These are phyloP conservation scores for Melikaiella ostensackeni DNA, from an alignment of 2,888 invertebrate species.

Conservation along the genomic window DNA sequence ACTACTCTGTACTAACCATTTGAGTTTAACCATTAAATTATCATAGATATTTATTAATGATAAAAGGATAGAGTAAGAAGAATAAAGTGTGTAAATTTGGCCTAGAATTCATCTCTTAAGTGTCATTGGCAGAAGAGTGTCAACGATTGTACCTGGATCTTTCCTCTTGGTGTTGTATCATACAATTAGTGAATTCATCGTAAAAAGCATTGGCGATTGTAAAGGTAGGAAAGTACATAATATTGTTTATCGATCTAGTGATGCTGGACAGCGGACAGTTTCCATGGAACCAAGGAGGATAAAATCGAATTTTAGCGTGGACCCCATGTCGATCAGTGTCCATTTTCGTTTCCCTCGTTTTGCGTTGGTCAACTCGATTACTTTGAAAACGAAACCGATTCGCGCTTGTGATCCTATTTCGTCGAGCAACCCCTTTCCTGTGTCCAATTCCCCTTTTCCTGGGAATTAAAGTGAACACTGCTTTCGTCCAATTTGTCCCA, in stretches of 20 bases:
- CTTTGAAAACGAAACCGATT: constrained; percentile 24
- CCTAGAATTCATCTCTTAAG: background rate
- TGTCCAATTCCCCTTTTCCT: background rate
- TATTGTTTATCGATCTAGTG: background rate
- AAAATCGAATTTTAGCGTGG: constrained; percentile 24
- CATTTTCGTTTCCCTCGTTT: constrained; percentile 27
- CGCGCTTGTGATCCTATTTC: constrained; percentile 5
- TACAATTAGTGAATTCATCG: background rate
- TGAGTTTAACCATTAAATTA: constrained; percentile 67
- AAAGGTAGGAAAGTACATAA: background rate
- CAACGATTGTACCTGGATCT: constrained; percentile 30
- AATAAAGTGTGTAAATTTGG: background rate
- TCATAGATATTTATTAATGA: constrained; percentile 60
- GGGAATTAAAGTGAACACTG: background rate
- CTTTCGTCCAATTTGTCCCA: background rate
- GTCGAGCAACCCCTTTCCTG: background rate
- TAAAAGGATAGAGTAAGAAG: constrained; percentile 19
- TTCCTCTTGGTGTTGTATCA: constrained; percentile 9
- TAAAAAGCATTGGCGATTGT: constrained; percentile 10
- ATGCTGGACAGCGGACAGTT: constrained; percentile 5
- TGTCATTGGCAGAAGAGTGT: constrained; percentile 9
- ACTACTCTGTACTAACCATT: constrained; percentile 64
- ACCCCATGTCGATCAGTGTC: constrained; percentile 8
- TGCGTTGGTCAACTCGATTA: constrained; percentile 25
- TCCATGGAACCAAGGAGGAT: constrained; percentile 8